phyloP scores from a whole-genome alignment of 2,797 vertebrate species.

The Micrastur ruficollis region DNA sequence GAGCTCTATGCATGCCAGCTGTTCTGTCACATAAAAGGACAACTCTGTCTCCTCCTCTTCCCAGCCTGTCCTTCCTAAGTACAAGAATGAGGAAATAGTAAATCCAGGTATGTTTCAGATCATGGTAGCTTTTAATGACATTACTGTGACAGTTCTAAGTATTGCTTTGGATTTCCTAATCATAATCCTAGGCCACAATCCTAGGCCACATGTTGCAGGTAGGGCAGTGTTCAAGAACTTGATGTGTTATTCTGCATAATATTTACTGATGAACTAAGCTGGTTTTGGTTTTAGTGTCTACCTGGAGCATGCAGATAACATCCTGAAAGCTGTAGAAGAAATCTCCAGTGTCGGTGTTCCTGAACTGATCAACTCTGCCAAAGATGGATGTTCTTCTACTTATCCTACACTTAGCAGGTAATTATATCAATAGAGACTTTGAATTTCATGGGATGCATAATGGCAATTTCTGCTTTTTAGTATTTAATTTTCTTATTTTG shows the following conservation, averaged over 20 bases:
- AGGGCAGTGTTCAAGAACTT: neutral
- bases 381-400: conserved; percentile 83
- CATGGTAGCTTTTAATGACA: neutral
- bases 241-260: neutral
- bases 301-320: conserved; percentile 84
- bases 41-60: neutral
- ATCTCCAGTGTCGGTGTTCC: conserved; percentile 85
- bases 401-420: conserved; percentile 89
- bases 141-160: neutral
- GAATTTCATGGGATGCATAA: neutral
- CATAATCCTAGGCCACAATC: neutral
- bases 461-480: neutral
- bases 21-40: neutral
- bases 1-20: neutral
- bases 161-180: neutral
- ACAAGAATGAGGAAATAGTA: neutral
- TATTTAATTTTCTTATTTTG: neutral
- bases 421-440: neutral
- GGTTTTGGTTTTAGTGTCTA: conserved; percentile 81
- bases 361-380: conserved; percentile 83
- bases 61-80: neutral
- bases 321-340: conserved; percentile 91
- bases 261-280: neutral
- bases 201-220: neutral
- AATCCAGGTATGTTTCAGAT: neutral